These are phyloP conservation scores for Lepilemur ruficaudatus DNA, from an alignment of 2,797 vertebrate genomes.

Conservation along the genomic window DNA sequence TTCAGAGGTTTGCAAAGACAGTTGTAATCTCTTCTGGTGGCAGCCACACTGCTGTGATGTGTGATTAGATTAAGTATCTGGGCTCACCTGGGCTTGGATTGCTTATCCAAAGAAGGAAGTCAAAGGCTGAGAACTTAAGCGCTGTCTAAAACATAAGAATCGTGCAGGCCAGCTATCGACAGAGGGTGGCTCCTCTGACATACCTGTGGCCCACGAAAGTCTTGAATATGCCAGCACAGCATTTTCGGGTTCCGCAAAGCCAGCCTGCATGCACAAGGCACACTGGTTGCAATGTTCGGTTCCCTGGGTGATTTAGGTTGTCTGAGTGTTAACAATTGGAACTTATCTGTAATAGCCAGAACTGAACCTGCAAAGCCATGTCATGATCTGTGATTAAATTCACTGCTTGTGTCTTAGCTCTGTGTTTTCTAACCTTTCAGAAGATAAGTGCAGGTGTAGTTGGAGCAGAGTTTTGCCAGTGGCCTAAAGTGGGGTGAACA, in stretches of 20 bases:
- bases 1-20: neutral
- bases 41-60: neutral
- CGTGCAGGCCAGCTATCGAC: neutral
- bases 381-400: neutral
- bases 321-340: neutral
- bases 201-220: neutral
- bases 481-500: neutral
- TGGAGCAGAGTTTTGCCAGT: neutral
- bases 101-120: neutral
- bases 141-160: neutral
- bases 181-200: neutral
- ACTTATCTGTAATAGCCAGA: neutral
- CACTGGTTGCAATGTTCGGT: neutral
- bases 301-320: neutral
- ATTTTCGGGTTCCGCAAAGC: neutral
- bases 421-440: neutral
- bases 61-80: neutral
- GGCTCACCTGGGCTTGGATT: neutral
- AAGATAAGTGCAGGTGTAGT: neutral
- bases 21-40: neutral
- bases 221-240: neutral
- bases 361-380: neutral
- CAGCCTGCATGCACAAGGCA: neutral
- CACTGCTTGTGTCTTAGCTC: neutral
- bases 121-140: neutral